phyloP scores from a whole-genome alignment of 2,113 vertebrate genomes.

The Rhinopomastus cyanomelas region DNA sequence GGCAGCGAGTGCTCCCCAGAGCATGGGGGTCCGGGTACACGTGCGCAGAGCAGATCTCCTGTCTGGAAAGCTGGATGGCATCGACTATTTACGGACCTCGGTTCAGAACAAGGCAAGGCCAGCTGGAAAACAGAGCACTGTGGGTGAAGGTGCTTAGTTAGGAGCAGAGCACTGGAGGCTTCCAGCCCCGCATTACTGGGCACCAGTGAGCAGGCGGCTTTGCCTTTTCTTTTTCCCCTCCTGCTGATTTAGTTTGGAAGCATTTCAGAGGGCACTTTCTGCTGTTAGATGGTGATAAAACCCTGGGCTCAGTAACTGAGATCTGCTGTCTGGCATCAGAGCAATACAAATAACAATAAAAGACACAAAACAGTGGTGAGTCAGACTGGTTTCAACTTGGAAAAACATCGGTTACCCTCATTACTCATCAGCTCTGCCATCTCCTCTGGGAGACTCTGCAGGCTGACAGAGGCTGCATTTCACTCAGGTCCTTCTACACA shows the following conservation, averaged over 20 bases:
- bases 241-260: conserved; percentile 11
- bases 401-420: conserved; percentile 23
- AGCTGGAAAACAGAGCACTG: not conserved
- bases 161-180: not conserved
- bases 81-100: not conserved
- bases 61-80: not conserved
- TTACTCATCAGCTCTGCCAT: conserved; percentile 11
- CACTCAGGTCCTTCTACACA: not conserved
- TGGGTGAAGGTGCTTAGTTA: not conserved
- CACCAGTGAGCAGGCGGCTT: not conserved
- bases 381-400: conserved; percentile 35
- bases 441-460: not conserved
- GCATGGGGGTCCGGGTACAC: rapidly evolving
- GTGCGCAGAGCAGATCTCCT: not conserved
- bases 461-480: not conserved
- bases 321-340: conserved; percentile 43
- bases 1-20: not conserved
- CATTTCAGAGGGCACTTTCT: conserved; percentile 35
- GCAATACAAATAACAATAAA: conserved; percentile 53
- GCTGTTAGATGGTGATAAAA: conserved; percentile 43
- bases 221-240: not conserved
- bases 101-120: conserved; percentile 1
- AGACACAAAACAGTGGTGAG: conserved; percentile 36
- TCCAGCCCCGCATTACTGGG: not conserved
- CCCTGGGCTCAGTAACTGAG: not conserved